Evolutionary conservation across 2,113 vertebrate genomes (phyloP), one percentile per base, ranked within the genome.

Genomic region (Eublepharis macularius): DNA sequence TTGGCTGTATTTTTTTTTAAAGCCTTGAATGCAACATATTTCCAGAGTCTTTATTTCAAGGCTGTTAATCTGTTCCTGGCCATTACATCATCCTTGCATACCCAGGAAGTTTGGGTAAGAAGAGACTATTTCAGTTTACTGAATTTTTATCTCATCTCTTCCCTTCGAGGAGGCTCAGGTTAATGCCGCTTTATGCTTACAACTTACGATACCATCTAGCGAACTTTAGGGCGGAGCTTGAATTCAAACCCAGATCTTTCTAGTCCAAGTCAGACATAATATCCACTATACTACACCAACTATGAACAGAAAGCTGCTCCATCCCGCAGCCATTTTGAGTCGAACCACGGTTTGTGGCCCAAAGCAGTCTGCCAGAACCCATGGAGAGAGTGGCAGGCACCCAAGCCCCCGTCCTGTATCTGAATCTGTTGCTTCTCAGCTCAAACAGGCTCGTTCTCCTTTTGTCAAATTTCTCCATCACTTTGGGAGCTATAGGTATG

Each of bases 21-120:
- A 60, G 86, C 91, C 92, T 89, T 86, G 89, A 91, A 93, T 87
- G 90, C 89, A 90, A 92, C 88, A 89, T 89, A 88, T 90, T 93
- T 93, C 91, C 86, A 82, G 88, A 87, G 79, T 76, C 91, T 93
- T 92, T 92, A 90, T 92, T 92, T 65, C 89, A 90, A 89, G 92
- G 93, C 88, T 90, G 93, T 91, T 91, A 92, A 94, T 93, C 85
- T 85, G 93, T 88, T 89, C 91, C 90, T 91, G 89, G 91, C 89
- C 49, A 93, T 93, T 70, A 93, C 91, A 81, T 91, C 88, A 90
- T 87, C 86, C 92, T 91, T 82, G 88, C n/a, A 88, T 82, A 90
- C 69, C 76, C 51, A 69, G 84, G 87, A 86, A 68, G 73, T 2
- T 51, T 78, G 72, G 73, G 75, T 76, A 45, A 26, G 87, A 89